Percentiles rank a stretch among this genome's conserved stretches.
These are phyloP conservation scores for Bombus sibiricus DNA, from an alignment of 1,140 invertebrate species.

Conservation along the genomic window DNA sequence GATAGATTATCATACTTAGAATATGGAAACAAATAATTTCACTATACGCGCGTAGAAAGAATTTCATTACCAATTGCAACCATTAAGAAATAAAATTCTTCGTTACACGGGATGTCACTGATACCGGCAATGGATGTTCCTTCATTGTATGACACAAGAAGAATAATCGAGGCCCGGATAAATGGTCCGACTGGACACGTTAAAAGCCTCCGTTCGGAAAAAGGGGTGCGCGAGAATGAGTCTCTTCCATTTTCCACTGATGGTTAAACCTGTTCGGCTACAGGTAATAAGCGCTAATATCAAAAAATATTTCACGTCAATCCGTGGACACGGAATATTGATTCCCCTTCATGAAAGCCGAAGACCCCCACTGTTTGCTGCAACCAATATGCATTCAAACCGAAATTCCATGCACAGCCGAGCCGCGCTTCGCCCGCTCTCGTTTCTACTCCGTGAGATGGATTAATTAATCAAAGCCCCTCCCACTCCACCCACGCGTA, in stretches of 20 bases:
- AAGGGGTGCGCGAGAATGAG: constrained; percentile 59
- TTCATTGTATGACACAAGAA: neutral
- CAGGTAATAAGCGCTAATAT: constrained; percentile 78
- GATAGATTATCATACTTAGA: neutral
- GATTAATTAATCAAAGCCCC: constrained; percentile 75
- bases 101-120: neutral
- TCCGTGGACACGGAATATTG: constrained; percentile 73
- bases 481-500: neutral
- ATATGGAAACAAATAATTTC: neutral
- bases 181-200: constrained; percentile 40
- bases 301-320: constrained; percentile 79
- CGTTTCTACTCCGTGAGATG: constrained; percentile 71
- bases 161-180: constrained; percentile 40
- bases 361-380: constrained; percentile 50
- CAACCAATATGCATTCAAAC: constrained; percentile 76
- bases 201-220: constrained; percentile 54
- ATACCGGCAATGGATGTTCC: neutral
- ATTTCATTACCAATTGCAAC: neutral
- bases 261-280: constrained; percentile 64
- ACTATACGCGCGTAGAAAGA: neutral
- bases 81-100: neutral
- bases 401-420: constrained; percentile 70
- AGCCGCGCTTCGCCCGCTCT: constrained; percentile 60
- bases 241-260: constrained; percentile 57
- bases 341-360: constrained; percentile 71